These are phyloP conservation scores for Blastobasis lacticolella DNA, from an alignment of 2,888 invertebrate species.

Conservation along the genomic window DNA sequence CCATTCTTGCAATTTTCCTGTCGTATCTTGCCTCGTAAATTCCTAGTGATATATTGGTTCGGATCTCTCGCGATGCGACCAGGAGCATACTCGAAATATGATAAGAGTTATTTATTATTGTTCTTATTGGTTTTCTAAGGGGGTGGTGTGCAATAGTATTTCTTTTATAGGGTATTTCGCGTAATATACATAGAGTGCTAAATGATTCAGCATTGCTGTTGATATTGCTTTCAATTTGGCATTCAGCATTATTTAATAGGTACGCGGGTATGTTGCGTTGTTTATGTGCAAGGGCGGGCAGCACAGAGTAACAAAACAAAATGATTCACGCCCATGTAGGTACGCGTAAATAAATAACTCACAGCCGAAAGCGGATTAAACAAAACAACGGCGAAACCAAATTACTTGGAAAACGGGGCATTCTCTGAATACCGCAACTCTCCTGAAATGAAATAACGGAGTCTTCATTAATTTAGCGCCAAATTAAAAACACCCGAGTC, in stretches of 20 bases:
- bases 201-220: too few species aligned
- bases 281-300: too few species aligned
- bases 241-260: too few species aligned
- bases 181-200: constrained; percentile 14
- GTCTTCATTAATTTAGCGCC: constrained; percentile 52
- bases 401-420: constrained; percentile 22
- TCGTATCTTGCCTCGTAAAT: constrained; percentile 93
- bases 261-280: too few species aligned
- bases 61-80: constrained; percentile 75
- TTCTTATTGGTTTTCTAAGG: constrained; percentile 73
- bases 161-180: constrained; percentile 38
- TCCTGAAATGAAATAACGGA: constrained; percentile 41
- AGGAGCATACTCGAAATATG: constrained; percentile 75
- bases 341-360: constrained; percentile 13
- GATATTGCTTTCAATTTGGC: too few species aligned
- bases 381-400: constrained; percentile 25
- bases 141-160: constrained; percentile 39
- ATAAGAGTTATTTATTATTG: constrained; percentile 75
- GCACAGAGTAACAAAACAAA: constrained; percentile 4
- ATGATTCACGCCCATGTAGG: constrained; percentile 16
- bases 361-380: constrained; percentile 26
- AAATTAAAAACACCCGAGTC: constrained; percentile 58
- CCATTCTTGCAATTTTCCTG: constrained; percentile 95
- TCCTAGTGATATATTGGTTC: constrained; percentile 86
- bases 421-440: constrained; percentile 22